A percentile compares a stretch with the other conserved stretches of the same genome.
These are phyloP conservation scores for Mimas tiliae DNA, from an alignment of 2,888 invertebrate genomes.

Conservation along the genomic window DNA sequence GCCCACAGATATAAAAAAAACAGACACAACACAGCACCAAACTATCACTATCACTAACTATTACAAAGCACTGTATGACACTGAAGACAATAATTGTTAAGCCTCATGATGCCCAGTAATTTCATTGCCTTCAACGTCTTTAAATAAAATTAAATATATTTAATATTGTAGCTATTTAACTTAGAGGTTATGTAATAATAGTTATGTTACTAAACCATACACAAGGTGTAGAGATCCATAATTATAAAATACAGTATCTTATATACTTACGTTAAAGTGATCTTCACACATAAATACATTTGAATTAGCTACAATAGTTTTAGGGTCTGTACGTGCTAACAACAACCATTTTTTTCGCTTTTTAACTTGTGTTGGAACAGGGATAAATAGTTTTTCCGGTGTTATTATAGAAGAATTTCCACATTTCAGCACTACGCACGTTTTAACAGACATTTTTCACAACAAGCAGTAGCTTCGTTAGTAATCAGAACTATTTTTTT, in stretches of 20 bases:
- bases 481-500: no score
- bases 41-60: no score
- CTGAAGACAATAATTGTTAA: no score
- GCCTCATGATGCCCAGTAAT: no score
- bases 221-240: not conserved
- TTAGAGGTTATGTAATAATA: not conserved
- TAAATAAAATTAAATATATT: no score
- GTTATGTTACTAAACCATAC: no score
- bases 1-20: no score
- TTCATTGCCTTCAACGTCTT: no score
- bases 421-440: not conserved
- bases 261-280: slow-evolving; percentile 11
- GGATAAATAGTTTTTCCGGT: not conserved
- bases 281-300: slow-evolving; percentile 1
- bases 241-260: not conserved
- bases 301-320: not conserved
- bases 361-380: not conserved
- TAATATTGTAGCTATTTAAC: no score
- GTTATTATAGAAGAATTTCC: not conserved
- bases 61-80: no score
- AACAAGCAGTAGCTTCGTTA: not conserved
- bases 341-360: not conserved
- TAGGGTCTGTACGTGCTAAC: not conserved
- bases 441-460: not conserved
- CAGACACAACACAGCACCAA: no score